Percentiles rank a stretch among this genome's conserved stretches.
Evolutionary conservation across 1,140 invertebrate genomes (phyloP).

Genomic region (Drosophila parvula): DNA sequence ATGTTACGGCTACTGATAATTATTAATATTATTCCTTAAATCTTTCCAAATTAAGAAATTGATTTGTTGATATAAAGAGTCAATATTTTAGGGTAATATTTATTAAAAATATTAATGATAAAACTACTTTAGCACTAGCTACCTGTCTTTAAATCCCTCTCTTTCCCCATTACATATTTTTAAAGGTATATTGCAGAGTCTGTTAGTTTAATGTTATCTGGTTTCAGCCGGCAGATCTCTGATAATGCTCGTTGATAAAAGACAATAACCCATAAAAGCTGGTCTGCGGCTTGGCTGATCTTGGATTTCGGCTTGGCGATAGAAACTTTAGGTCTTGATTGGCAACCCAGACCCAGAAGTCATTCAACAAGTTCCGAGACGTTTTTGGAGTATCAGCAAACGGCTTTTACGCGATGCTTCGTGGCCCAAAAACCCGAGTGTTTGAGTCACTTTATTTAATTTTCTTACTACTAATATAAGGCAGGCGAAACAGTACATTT

Average conservation of each 20-base stretch:
- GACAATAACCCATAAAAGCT: constrained; percentile 30
- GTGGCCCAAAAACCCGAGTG: not conserved
- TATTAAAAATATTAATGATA: too few relatives aligned
- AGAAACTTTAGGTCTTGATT: constrained; percentile 59
- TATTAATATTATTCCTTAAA: not conserved
- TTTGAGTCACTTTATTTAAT: constrained; percentile 4
- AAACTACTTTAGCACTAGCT: not conserved
- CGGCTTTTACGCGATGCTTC: constrained; percentile 24
- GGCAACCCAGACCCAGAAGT: constrained; percentile 57
- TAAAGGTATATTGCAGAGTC: not conserved
- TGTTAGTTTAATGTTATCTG: constrained; percentile 18
- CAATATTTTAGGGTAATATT: not conserved
- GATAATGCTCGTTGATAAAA: constrained; percentile 22
- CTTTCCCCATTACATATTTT: constrained; percentile 4
- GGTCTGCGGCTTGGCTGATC: constrained; percentile 16
- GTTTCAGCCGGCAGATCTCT: not conserved
- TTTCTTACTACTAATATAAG: not conserved
- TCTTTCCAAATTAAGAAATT: not conserved
- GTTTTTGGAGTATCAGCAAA: constrained; percentile 38
- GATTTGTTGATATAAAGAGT: not conserved
- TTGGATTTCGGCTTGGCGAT: constrained; percentile 49
- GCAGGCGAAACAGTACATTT: not conserved
- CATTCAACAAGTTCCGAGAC: constrained; percentile 63
- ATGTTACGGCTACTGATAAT: not conserved
- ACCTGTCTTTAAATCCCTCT: not conserved